Evolutionary conservation across 1,140 invertebrate genomes (phyloP), one percentile per base, ranked within the genome.

Genomic region (Meloidogyne exigua): DNA sequence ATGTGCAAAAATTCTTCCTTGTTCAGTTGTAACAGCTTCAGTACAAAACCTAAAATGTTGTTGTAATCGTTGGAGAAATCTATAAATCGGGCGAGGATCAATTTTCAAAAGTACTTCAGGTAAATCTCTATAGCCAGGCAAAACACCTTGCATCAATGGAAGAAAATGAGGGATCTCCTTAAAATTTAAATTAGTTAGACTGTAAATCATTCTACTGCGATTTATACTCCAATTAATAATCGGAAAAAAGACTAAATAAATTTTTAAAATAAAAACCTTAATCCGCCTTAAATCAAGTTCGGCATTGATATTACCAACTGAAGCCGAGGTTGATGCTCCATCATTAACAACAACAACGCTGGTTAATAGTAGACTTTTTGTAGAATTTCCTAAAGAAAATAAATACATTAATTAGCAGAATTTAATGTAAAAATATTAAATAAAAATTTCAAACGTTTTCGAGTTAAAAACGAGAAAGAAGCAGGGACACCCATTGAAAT

Each of bases 151-250:
- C 15, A 82, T 84, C 10, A 82, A 62, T 21, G 81, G 81, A 23
- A 83, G 68, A 69, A 82, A 82, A 13, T 82, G 76, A 44, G 83
- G 83, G n/a, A 82, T 85, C 49, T 82, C 81, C 80, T 85, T 39
- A 71, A 71, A 75, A 12, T 18, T 21, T 26, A 39, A 65, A 42
- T 39, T 12, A 1, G 12, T n/a, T n/a, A n/a, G n/a, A n/a, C n/a
- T n/a, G n/a, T n/a, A n/a, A n/a, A n/a, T n/a, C n/a, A n/a, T n/a
- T n/a, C n/a, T n/a, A n/a, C n/a, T n/a, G n/a, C n/a, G n/a, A n/a
- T n/a, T n/a, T n/a, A n/a, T n/a, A n/a, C n/a, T n/a, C n/a, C n/a
- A n/a, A n/a, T 32, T 32, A 32, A 32, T 32, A 32, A 32, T 32
- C 2, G 7, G 2, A 3, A 32, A 32, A 32, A 3, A 32, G 2